Percentiles rank a stretch among this genome's conserved stretches.
These are phyloP conservation scores for Plectrocnemia conspersa DNA, from an alignment of 1,140 invertebrate genomes.

Conservation along the genomic window DNA sequence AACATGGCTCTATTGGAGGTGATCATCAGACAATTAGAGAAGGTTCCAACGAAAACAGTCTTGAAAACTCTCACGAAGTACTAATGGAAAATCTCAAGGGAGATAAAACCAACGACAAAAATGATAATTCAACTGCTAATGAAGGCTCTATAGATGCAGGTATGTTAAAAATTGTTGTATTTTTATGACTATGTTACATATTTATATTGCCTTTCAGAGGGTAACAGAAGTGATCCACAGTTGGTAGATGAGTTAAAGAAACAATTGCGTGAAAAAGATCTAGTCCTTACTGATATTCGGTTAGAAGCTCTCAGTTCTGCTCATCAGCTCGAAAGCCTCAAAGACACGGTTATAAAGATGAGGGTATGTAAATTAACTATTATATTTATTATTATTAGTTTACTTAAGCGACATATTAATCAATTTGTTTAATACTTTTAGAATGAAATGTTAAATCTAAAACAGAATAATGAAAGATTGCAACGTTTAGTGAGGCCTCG, in stretches of 20 bases:
- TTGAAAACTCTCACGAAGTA: slow-evolving; percentile 50
- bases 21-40: slow-evolving; percentile 50
- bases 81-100: slow-evolving; percentile 40
- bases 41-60: slow-evolving; percentile 51
- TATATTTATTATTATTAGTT: slow-evolving; percentile 4
- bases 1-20: slow-evolving; percentile 43
- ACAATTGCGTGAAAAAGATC: slow-evolving; percentile 91
- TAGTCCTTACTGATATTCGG: slow-evolving; percentile 92
- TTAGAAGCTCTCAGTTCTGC: slow-evolving; percentile 93
- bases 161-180: too few relatives aligned
- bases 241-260: slow-evolving; percentile 84
- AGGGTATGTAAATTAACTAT: slow-evolving; percentile 58
- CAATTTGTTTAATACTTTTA: slow-evolving; percentile 47
- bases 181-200: too few relatives aligned
- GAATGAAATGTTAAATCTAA: slow-evolving; percentile 93
- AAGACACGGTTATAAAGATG: slow-evolving; percentile 96
- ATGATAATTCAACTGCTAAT: slow-evolving; percentile 23
- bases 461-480: slow-evolving; percentile 93
- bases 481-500: slow-evolving; percentile 81
- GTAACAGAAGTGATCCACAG: slow-evolving; percentile 37
- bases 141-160: slow-evolving; percentile 23
- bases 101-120: slow-evolving; percentile 37
- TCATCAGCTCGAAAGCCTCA: slow-evolving; percentile 92
- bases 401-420: not conserved
- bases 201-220: not conserved